Evolutionary conservation across 2,888 invertebrate genomes (phyloP).

Genomic region (Bunonema sp.): DNA sequence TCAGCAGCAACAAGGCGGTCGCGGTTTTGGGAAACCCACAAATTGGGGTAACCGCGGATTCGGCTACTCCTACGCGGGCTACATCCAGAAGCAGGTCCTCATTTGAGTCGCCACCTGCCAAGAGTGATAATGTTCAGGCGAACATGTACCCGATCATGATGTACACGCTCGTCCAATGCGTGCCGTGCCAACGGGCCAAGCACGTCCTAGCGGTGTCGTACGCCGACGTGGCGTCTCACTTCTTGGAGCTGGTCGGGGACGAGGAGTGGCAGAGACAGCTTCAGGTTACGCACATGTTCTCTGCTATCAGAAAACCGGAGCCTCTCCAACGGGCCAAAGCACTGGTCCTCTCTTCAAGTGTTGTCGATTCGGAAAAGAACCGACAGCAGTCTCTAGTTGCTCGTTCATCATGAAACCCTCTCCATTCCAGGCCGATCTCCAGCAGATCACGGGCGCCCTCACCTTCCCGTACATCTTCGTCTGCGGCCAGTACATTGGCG

Average conservation of each 20-base stretch:
- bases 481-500: conserved; percentile 39
- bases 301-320: too few species aligned
- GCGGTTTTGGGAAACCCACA: too few species aligned
- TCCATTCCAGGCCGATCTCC: too few species aligned
- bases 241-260: conserved; percentile 34
- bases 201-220: conserved; percentile 36
- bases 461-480: conserved; percentile 43
- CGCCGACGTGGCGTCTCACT: conserved; percentile 36
- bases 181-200: conserved; percentile 36
- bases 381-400: too few species aligned
- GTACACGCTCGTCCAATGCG: conserved; percentile 37
- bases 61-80: conserved; percentile 27
- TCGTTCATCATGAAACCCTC: too few species aligned
- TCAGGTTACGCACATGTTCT: too few species aligned
- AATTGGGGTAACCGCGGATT: too few species aligned
- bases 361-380: too few species aligned
- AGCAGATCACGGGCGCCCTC: conserved; percentile 34
- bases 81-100: conserved; percentile 26
- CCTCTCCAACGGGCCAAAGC: too few species aligned
- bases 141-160: conserved; percentile 24
- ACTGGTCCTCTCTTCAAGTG: too few species aligned
- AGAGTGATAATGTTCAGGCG: neutral
- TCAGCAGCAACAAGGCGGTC: too few species aligned
- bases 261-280: conserved; percentile 42
- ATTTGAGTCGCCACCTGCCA: neutral